A percentile compares a stretch with the other conserved stretches of the same genome.
Conservation (phyloP, 2,797 vertebrate genomes). For the Spinus pinus region DNA sequence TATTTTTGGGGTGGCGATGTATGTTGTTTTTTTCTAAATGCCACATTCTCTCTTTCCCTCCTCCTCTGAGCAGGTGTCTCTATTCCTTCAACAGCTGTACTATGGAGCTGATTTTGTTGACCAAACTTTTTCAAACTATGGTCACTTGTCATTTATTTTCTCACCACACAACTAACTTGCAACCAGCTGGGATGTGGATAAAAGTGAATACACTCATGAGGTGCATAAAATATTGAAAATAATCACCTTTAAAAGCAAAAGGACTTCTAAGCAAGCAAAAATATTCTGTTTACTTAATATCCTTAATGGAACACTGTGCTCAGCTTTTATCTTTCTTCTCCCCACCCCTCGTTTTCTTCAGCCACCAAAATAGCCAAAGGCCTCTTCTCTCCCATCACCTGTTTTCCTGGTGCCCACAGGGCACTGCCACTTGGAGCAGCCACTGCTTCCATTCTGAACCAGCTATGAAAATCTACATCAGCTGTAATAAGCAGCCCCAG, state of each 20-base stretch:
- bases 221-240: background rate
- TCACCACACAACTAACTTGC: background rate
- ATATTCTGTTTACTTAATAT: background rate
- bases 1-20: rapidly evolving
- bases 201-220: background rate
- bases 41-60: background rate
- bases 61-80: background rate
- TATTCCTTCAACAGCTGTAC: background rate
- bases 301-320: rapidly evolving
- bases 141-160: background rate
- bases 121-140: background rate
- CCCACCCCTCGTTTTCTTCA: background rate
- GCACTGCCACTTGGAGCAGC: background rate
- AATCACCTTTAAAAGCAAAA: background rate
- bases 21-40: background rate
- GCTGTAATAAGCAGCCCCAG: background rate
- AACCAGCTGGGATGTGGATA: background rate
- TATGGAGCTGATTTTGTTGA: background rate
- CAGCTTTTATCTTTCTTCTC: background rate
- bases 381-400: background rate
- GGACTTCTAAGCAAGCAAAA: background rate
- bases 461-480: background rate
- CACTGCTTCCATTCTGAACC: background rate
- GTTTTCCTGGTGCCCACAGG: background rate
- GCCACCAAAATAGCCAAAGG: background rate